Evolutionary conservation across 2,113 vertebrate species (phyloP).

Genomic region (Barnardius zonarius): DNA sequence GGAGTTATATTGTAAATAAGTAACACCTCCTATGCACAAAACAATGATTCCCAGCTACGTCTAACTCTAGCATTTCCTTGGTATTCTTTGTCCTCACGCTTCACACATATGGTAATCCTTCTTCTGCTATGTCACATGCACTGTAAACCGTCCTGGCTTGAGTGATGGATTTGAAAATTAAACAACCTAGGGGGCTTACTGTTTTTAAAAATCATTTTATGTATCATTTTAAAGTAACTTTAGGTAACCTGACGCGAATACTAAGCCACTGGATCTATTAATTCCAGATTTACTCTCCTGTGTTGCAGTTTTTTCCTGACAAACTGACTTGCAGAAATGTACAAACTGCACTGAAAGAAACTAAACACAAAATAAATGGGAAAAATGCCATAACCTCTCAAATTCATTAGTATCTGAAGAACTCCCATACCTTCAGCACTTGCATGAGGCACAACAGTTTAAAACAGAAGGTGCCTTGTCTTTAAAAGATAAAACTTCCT

Average conservation of each 20-base stretch:
- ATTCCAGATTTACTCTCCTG: background rate
- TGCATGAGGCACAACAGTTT: background rate
- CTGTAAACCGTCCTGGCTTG: conserved; percentile 31
- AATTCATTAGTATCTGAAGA: background rate
- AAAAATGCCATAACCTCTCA: background rate
- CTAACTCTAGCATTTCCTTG: conserved; percentile 28
- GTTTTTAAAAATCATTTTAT: conserved; percentile 56
- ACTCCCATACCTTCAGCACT: background rate
- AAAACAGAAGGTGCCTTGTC: background rate
- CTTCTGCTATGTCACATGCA: conserved; percentile 35
- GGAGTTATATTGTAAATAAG: background rate
- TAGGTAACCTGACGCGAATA: background rate
- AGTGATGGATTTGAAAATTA: conserved; percentile 63
- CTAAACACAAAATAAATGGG: background rate
- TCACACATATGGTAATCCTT: conserved; percentile 25
- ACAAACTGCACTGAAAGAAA: background rate
- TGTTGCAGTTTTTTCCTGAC: background rate
- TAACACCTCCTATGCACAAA: background rate
- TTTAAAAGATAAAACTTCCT: background rate
- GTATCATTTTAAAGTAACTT: conserved; percentile 63
- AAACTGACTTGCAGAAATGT: conserved; percentile 12
- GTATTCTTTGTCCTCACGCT: conserved; percentile 31
- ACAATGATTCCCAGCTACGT: background rate
- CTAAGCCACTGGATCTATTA: conserved; percentile 33
- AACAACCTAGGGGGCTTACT: conserved; percentile 48